Conservation (phyloP, 2,113 vertebrate genomes). For the Pogona vitticeps region DNA sequence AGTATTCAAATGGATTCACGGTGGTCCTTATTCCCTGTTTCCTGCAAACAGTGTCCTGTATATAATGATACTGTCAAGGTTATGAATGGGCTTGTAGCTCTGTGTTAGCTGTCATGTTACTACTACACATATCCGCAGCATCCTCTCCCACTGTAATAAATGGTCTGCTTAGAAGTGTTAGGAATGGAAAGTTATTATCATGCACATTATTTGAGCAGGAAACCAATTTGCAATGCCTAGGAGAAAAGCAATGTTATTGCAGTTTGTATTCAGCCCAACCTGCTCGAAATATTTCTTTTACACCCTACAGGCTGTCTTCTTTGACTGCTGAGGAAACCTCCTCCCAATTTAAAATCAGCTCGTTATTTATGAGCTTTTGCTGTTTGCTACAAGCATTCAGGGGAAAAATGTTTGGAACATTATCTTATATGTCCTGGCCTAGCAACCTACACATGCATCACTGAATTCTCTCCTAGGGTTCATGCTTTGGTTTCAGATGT, state of each 20-base stretch:
- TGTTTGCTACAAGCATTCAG: background rate
- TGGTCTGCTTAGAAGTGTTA: background rate
- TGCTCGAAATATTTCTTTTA: background rate
- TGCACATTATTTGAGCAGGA: slow-evolving; percentile 15
- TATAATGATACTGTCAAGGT: slow-evolving; percentile 7
- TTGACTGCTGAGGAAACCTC: background rate
- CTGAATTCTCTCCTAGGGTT: too few relatives aligned
- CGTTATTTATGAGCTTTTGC: background rate
- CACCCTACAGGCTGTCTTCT: background rate
- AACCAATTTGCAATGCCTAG: background rate
- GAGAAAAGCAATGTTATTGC: background rate
- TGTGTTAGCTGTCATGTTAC: slow-evolving; percentile 1
- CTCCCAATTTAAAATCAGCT: background rate
- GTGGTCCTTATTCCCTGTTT: background rate
- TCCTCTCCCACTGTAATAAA: background rate
- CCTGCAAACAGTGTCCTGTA: slow-evolving; percentile 29
- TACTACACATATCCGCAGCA: background rate
- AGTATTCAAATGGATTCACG: slow-evolving; percentile 32
- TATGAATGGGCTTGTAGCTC: background rate
- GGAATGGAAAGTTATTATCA: background rate
- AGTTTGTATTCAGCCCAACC: background rate
- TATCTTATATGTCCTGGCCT: background rate
- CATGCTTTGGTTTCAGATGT: too few relatives aligned
- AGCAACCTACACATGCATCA: background rate
- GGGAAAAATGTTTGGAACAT: background rate